phyloP scores from a whole-genome alignment of 2,888 invertebrate species.

The Acanthococcus lagerstroemiae region DNA sequence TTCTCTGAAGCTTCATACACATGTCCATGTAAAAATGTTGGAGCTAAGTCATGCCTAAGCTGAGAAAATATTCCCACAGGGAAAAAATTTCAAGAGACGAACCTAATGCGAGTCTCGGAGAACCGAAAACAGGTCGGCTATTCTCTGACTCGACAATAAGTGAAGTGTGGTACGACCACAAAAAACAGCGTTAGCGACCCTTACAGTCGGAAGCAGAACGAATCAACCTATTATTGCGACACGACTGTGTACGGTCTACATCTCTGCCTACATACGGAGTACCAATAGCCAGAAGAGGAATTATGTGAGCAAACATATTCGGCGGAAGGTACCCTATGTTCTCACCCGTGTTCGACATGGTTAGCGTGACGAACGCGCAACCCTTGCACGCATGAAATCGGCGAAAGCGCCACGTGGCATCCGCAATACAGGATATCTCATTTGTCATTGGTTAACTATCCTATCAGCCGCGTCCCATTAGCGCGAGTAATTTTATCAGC shows the following conservation, averaged over 20 bases:
- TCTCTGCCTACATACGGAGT: too few relatives aligned
- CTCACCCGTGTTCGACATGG: constrained; percentile 24
- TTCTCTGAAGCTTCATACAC: too few relatives aligned
- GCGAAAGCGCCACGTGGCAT: constrained; percentile 18
- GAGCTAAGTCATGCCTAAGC: too few relatives aligned
- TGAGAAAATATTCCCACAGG: too few relatives aligned
- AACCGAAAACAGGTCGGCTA: too few relatives aligned
- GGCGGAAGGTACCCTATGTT: neutral
- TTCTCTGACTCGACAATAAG: too few relatives aligned
- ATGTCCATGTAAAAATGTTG: too few relatives aligned
- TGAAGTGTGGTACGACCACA: neutral
- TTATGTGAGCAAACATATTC: neutral
- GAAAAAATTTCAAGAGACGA: too few relatives aligned
- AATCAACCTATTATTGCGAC: neutral
- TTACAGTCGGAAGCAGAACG: neutral
- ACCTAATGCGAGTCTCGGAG: too few relatives aligned
- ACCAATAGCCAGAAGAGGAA: neutral
- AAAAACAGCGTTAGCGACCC: neutral
- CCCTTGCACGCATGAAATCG: constrained; percentile 19
- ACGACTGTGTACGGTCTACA: neutral
- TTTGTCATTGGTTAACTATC: constrained; percentile 26
- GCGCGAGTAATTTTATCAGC: neutral
- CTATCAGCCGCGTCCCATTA: neutral
- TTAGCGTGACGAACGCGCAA: constrained; percentile 18
- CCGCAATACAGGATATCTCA: constrained; percentile 4